Conservation (phyloP, 2,888 invertebrate genomes). For the Celastrina argiolus region DNA sequence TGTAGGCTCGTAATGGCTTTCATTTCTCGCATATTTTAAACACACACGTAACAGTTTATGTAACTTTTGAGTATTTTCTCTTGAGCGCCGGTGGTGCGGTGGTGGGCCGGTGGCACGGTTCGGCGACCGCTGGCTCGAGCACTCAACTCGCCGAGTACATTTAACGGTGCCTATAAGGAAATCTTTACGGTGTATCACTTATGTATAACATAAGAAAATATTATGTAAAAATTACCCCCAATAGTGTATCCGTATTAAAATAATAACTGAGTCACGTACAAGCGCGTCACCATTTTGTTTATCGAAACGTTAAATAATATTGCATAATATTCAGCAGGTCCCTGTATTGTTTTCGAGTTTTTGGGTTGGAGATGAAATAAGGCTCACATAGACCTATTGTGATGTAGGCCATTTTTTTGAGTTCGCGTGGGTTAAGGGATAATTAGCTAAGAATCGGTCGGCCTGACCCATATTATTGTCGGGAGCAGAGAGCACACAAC, state of each 20-base stretch:
- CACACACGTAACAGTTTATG: conserved; percentile 23
- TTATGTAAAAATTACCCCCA: conserved; percentile 9
- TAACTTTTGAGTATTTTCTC: conserved; percentile 29
- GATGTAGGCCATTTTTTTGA: conserved; percentile 21
- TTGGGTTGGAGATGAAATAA: conserved; percentile 17
- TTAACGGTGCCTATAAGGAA: conserved; percentile 69
- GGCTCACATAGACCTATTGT: not conserved
- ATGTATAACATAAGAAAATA: conserved; percentile 25
- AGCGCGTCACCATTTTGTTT: not conserved
- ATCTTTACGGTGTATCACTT: conserved; percentile 48
- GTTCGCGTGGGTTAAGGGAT: conserved; percentile 39
- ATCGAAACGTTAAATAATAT: not conserved
- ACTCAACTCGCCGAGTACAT: conserved; percentile 68
- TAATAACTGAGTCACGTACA: not conserved
- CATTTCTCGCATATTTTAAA: conserved; percentile 14
- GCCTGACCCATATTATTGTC: conserved; percentile 56
- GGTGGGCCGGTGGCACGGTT: conserved; percentile 30
- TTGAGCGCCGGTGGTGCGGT: not conserved
- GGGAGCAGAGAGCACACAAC: conserved; percentile 61
- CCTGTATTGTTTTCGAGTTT: not conserved
- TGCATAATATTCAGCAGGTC: not conserved
- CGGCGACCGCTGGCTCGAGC: conserved; percentile 72
- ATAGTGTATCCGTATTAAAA: not conserved
- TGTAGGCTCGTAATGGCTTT: not conserved
- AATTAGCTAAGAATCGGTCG: conserved; percentile 37